Conservation (phyloP, 1,140 invertebrate genomes). For the Calycopis cecrops region DNA sequence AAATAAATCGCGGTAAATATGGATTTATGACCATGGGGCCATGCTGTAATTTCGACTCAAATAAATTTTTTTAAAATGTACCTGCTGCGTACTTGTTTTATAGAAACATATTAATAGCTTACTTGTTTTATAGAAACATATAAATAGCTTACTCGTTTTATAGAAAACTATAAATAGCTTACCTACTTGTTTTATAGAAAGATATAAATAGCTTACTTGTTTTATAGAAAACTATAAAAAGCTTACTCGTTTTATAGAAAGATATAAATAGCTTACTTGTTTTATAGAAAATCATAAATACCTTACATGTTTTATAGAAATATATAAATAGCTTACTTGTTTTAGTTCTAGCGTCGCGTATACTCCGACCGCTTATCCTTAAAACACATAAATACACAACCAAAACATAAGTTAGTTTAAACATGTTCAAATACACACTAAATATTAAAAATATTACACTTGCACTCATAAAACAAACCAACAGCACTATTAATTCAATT, state of each 20-base stretch:
- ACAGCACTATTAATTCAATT: not conserved
- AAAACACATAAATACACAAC: constrained; percentile 19
- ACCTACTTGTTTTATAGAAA: too few relatives aligned
- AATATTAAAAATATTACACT: constrained; percentile 6
- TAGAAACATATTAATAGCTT: too few relatives aligned
- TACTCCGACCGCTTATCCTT: constrained; percentile 29
- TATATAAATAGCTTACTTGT: not conserved
- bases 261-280: constrained; percentile 7
- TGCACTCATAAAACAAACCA: not conserved
- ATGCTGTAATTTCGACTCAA: too few relatives aligned
- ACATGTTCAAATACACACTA: not conserved
- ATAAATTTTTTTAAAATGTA: too few relatives aligned
- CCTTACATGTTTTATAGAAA: too few relatives aligned
- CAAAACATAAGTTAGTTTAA: not conserved
- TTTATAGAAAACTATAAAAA: too few relatives aligned
- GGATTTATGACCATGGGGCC: too few relatives aligned
- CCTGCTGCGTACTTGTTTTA: constrained; percentile 8
- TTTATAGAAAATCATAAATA: too few relatives aligned
- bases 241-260: too few relatives aligned
- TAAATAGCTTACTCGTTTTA: constrained; percentile 7
- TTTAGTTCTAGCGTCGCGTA: constrained; percentile 13
- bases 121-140: not conserved
- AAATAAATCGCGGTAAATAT: too few relatives aligned
- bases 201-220: constrained; percentile 7
- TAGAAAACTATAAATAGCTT: too few relatives aligned